A percentile compares a stretch with the other conserved stretches of the same genome.
phyloP scores from a whole-genome alignment of 1,140 invertebrate genomes.

The Arion vulgaris region DNA sequence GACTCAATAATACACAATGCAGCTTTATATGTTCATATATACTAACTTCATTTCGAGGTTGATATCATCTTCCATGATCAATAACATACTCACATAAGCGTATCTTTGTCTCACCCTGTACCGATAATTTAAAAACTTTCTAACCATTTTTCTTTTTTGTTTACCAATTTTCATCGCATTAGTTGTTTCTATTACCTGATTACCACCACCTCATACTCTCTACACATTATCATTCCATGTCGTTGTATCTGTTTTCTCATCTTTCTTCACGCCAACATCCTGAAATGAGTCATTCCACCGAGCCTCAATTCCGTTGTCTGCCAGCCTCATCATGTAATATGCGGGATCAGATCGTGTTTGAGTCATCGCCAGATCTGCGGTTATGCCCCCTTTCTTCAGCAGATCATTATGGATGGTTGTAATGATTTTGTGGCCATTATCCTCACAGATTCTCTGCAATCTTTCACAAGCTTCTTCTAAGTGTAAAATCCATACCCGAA shows the following conservation, averaged over 20 bases:
- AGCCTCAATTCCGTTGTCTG: background rate
- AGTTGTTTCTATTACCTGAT: no score
- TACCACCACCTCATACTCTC: background rate
- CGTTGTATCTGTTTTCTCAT: background rate
- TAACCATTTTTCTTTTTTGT: no score
- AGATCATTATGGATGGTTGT: conserved; percentile 17
- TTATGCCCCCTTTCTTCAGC: background rate
- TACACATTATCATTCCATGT: background rate
- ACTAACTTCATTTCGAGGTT: no score
- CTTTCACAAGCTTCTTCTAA: conserved; percentile 7
- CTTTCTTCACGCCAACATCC: background rate
- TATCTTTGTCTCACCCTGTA: no score
- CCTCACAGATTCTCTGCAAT: background rate
- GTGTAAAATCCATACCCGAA: conserved; percentile 1
- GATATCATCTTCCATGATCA: no score
- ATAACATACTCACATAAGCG: no score
- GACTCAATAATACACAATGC: no score
- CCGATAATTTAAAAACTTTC: no score
- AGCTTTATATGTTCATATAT: no score
- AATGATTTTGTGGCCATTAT: conserved; percentile 19
- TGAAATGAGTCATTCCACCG: background rate
- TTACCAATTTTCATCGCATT: no score
- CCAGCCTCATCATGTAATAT: background rate
- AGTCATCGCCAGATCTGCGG: conserved; percentile 11
- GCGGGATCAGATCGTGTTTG: conserved; percentile 9